Base-by-base conservation (phyloP, 2,113 vertebrate genomes). In the Eublepharis macularius region DNA sequence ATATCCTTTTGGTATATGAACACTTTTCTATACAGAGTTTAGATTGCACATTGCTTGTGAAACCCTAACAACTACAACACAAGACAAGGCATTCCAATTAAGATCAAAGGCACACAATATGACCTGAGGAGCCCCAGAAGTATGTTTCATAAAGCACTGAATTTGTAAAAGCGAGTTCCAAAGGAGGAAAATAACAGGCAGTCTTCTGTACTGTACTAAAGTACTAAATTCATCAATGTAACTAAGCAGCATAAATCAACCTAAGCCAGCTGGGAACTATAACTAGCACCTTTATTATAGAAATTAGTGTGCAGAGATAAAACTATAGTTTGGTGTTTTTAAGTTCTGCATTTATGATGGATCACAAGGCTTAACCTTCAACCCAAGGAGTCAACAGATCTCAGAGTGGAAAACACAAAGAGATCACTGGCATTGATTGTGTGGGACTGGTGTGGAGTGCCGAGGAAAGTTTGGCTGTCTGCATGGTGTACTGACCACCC, bases 301-400 rank as follows among this genome's bases (percentile, higher is more conserved):
- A 34, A 70, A 26, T 70, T 88, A 76, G 49, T 86, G 81, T 49
- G 4, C 34, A 47, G 85, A 88, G 54, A 86, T 54, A 92, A 94
- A 91, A 85, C 43, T 80, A 77, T 12, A 84, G 81, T 69, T 57
- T 39, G 36, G n/a, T 9, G 83, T 88, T 90, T 94, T 93, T 91
- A 89, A 85, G 49, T 89, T 90, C 91, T 80, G 43, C 32, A 54
- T 90, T 92, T 92, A 90, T 80, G 87, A 81, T 54, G 75, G 26
- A 86, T 76, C 69, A 74, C 82, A 88, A 82, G 45, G 43, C 80
- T 82, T 85, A 85, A 8, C 75, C 36, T 82, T 81, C 84, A 43
- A 81, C 85, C 87, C 89, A 84, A 90, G 83, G 83, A 43, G 65
- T 26, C 47, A 63, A 90, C 60, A 63, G 60, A 63, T 63, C 19